Base-by-base conservation (phyloP, 2,888 invertebrate genomes). In the Tenthredo distinguenda region DNA sequence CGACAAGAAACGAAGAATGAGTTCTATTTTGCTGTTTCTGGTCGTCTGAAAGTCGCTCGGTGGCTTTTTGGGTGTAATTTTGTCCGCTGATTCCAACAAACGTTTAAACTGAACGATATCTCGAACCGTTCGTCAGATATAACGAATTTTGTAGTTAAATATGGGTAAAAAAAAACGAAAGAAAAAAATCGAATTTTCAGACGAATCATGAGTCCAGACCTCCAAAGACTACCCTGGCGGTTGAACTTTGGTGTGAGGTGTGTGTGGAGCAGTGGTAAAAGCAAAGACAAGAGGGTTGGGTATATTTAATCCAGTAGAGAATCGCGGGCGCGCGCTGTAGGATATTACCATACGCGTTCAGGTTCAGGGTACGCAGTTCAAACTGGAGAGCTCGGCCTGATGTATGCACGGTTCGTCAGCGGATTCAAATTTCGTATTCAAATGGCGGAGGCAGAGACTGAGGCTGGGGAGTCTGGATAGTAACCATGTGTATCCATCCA, bases 341-440 rank as follows among this genome's bases (percentile, higher is more conserved):
- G 87, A 87, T 89, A 92, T 92, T 92, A 92, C 91, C 92, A 92
- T 92, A 92, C 90, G 90, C 91, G 91, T 90, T 90, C 91, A 55
- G 77, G 77, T 77, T 77, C 77, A 77, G 47, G 77, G 77, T 77
- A 55, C 77, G 77, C 92, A 92, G 92, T 92, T 92, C 92, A 92
- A 92, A 92, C 92, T 58, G 81, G 81, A 81, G 81, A 92, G 91
- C 91, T 91, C 89, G 90, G 91, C 91, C 90, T 91, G 92, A 92
- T 92, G 92, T 92, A 91, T 92, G 92, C 91, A 90, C 88, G 90
- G 92, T 92, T 92, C 92, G 92, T 92, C 92, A 92, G 91, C 90
- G 91, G 89, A 91, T 91, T 90, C 91, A 92, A 92, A 92, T 92
- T 91, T 92, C 92, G 92, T 92, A 92, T 92, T 92, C 92, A 92